phyloP scores from a whole-genome alignment of 2,113 vertebrate genomes.

The Epinephelus fuscoguttatus region DNA sequence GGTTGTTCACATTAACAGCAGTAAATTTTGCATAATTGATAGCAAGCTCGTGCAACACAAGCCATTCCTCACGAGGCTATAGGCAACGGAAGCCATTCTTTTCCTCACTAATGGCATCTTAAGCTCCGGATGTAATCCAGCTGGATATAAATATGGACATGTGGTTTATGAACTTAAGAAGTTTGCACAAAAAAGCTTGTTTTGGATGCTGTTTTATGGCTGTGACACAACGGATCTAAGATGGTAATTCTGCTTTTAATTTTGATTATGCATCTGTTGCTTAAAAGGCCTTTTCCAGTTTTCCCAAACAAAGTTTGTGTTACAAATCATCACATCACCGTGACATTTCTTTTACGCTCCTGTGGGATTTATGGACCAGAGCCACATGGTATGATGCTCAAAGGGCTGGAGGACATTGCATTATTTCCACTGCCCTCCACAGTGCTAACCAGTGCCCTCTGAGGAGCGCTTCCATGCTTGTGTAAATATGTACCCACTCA shows the following conservation, averaged over 20 bases:
- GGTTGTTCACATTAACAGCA: constrained; percentile 67
- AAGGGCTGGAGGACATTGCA: constrained; percentile 19
- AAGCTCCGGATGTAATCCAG: constrained; percentile 14
- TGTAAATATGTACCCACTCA: constrained; percentile 34
- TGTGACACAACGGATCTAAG: neutral
- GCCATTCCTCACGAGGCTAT: constrained; percentile 39
- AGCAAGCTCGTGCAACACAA: constrained; percentile 11
- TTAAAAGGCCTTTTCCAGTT: neutral
- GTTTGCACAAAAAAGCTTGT: constrained; percentile 16
- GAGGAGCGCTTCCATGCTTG: constrained; percentile 14
- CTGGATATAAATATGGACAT: constrained; percentile 26
- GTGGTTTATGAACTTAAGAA: constrained; percentile 25
- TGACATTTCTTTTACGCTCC: constrained; percentile 5
- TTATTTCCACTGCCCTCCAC: constrained; percentile 17
- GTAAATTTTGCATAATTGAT: constrained; percentile 68
- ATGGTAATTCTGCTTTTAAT: neutral
- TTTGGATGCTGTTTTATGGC: constrained; percentile 4
- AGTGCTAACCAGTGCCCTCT: constrained; percentile 2
- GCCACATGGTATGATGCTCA: constrained; percentile 25
- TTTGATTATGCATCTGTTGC: neutral
- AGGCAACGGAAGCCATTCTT: constrained; percentile 26
- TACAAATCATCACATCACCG: constrained; percentile 2
- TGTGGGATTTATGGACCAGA: constrained; percentile 30
- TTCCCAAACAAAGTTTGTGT: neutral
- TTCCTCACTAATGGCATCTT: constrained; percentile 24